Evolutionary conservation across 2,113 vertebrate species (phyloP).

Genomic region (Pardalotus punctatus): DNA sequence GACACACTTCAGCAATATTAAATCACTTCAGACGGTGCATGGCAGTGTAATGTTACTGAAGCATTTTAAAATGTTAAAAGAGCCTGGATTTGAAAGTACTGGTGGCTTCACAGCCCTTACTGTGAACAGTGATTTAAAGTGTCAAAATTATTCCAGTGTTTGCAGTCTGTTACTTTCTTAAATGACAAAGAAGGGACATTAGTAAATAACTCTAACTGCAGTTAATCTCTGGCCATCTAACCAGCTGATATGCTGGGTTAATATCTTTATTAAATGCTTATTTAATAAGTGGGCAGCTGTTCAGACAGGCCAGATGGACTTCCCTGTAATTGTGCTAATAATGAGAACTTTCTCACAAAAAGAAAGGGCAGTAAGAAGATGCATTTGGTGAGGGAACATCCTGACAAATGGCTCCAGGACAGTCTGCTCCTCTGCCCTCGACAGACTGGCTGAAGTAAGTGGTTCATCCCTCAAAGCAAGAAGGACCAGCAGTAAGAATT

Average conservation of each 20-base stretch:
- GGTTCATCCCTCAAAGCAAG: background rate
- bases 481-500: background rate
- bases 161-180: slow-evolving; percentile 64
- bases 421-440: background rate
- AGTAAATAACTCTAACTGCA: slow-evolving; percentile 51
- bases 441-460: background rate
- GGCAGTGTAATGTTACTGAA: slow-evolving; percentile 74
- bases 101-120: slow-evolving; percentile 64
- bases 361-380: background rate
- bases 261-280: slow-evolving; percentile 41
- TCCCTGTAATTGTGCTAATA: slow-evolving; percentile 37
- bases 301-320: slow-evolving; percentile 48
- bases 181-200: slow-evolving; percentile 60
- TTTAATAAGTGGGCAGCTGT: slow-evolving; percentile 48
- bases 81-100: slow-evolving; percentile 72
- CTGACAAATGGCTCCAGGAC: background rate
- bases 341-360: slow-evolving; percentile 4
- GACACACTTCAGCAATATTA: slow-evolving; percentile 78
- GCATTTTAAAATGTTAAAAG: slow-evolving; percentile 72
- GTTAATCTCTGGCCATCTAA: slow-evolving; percentile 27
- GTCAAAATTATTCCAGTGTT: slow-evolving; percentile 61
- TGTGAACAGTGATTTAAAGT: slow-evolving; percentile 69
- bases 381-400: background rate
- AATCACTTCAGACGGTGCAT: slow-evolving; percentile 71
- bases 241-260: slow-evolving; percentile 23